These are phyloP conservation scores for Gymnorhina tibicen DNA, from an alignment of 2,113 vertebrate genomes.

Conservation along the genomic window DNA sequence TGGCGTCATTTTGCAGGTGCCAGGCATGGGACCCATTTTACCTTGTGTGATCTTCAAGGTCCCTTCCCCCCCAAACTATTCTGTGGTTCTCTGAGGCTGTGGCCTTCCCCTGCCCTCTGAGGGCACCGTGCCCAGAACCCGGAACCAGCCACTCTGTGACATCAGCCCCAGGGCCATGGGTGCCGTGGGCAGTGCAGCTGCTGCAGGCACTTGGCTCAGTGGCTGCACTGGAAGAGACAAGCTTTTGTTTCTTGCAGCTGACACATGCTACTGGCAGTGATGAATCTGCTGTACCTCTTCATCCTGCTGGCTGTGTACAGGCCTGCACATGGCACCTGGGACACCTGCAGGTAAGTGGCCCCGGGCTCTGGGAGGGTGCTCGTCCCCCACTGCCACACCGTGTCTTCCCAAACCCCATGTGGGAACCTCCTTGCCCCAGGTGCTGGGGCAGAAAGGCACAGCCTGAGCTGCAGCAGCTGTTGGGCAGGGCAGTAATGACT, in stretches of 20 bases:
- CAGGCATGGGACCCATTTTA: neutral
- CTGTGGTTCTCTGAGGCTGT: neutral
- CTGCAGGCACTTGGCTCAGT: neutral
- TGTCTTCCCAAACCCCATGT: neutral
- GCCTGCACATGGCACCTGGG: neutral
- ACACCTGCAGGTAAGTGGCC: neutral
- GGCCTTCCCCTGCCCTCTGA: neutral
- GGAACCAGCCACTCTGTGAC: neutral
- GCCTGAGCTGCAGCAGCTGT: neutral
- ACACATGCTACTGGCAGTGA: neutral
- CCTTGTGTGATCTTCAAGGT: neutral
- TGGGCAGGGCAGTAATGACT: neutral
- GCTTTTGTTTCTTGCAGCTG: neutral
- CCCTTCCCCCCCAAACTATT: neutral
- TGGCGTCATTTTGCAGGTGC: rapidly evolving
- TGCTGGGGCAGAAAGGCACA: no score
- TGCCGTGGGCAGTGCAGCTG: rapidly evolving
- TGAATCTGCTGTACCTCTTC: neutral
- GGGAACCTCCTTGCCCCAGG: neutral
- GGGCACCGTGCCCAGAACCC: neutral
- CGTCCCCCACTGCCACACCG: rapidly evolving
- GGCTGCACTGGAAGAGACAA: neutral
- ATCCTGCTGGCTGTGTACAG: neutral
- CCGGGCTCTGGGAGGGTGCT: neutral
- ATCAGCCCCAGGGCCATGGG: neutral